Base-by-base conservation (phyloP, 2,888 invertebrate species). In the Dione vanillae region DNA sequence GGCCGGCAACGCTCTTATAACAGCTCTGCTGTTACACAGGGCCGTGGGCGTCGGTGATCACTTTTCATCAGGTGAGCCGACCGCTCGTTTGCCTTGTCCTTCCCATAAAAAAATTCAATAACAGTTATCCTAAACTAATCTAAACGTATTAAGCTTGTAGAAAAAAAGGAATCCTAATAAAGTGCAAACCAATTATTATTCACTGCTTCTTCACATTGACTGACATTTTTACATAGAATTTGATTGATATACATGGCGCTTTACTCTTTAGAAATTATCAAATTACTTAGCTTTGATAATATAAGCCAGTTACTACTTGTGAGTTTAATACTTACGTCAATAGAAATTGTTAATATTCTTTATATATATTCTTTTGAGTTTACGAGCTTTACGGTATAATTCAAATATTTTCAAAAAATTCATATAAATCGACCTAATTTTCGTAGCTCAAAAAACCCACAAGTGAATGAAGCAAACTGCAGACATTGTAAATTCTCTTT, bases 401-500 rank as follows among this genome's bases (percentile, higher is more conserved):
- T 61, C n/a, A n/a, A 45, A 61, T 43, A 61, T n/a, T n/a, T 61
- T 41, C 27, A 20, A 40, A 51, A 51, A 59, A 59, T 59, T 49
- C 59, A 52, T 43, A 72, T 45, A 54, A 69, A 72, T 65, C 70
- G 70, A 72, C 74, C 74, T 64, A 74, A 67, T 72, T 74, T 69
- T 70, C 68, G 56, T 52, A 59, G 64, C 64, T 69, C 69, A 67
- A 65, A 66, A 65, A 70, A 43, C 66, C 68, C 65, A 54, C 65
- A 51, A n/a, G 72, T 72, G 67, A 72, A 74, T 65, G 67, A 74
- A 72, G 67, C 72, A 72, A 74, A 68, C 67, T 70, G 69, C 61
- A 72, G 74, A 74, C 70, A 74, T 74, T 74, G 74, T 74, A 70
- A 72, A 74, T 74, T 70, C 70, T 72, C 72, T 74, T 74, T 74